phyloP scores from a whole-genome alignment of 1,140 invertebrate species.

The Papilio dardanus region DNA sequence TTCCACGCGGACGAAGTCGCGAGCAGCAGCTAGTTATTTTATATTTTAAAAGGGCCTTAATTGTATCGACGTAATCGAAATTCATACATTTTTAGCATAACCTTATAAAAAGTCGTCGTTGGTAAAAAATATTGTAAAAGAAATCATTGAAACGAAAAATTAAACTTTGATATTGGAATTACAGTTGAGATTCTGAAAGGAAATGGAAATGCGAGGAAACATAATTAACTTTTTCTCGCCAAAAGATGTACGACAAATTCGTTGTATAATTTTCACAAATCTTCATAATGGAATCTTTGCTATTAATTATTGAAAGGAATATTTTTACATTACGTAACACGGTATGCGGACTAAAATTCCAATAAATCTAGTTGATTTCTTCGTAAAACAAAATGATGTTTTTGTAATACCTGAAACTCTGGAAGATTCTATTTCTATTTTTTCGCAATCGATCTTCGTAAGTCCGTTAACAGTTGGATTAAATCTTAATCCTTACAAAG shows the following conservation, averaged over 20 bases:
- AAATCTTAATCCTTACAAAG: constrained; percentile 3
- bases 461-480: background rate
- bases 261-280: background rate
- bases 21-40: too few species aligned
- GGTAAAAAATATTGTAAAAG: constrained; percentile 3
- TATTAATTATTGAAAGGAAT: background rate
- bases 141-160: background rate
- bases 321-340: background rate
- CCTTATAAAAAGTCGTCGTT: background rate
- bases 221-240: constrained; percentile 17
- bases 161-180: constrained; percentile 15
- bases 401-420: background rate
- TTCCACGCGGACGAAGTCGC: too few species aligned
- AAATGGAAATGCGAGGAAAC: constrained; percentile 14
- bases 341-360: background rate
- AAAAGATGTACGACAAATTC: background rate
- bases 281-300: background rate
- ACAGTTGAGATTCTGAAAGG: constrained; percentile 9
- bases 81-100: background rate
- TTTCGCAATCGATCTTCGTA: background rate
- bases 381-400: background rate
- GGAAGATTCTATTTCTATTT: too few species aligned
- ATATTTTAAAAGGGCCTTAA: too few species aligned
- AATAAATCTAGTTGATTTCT: background rate
- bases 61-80: too few species aligned